A percentile compares a stretch with the other conserved stretches of the same genome.
Conservation (phyloP, 2,888 invertebrate genomes). For the Bombylius major region DNA sequence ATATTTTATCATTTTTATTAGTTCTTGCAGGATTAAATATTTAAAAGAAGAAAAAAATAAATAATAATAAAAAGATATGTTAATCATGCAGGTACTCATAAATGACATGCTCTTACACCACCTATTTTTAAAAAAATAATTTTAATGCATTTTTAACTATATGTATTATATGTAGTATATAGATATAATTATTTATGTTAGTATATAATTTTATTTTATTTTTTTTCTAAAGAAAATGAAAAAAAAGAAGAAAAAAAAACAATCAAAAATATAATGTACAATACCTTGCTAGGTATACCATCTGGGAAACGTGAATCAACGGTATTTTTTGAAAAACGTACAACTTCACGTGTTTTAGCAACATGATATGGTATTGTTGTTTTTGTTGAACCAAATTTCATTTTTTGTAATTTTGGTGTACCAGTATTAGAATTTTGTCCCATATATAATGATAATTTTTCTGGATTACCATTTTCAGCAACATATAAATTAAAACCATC, state of each 20-base stretch:
- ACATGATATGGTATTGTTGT: constrained; percentile 29
- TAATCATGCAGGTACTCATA: too few relatives aligned
- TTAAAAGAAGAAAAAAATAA: background rate
- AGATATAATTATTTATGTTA: too few relatives aligned
- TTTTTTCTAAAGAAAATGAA: too few relatives aligned
- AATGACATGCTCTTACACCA: too few relatives aligned
- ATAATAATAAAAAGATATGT: background rate
- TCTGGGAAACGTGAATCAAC: constrained; percentile 42
- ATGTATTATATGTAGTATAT: background rate
- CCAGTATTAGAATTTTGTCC: constrained; percentile 25
- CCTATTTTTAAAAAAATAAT: background rate
- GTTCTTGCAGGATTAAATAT: too few relatives aligned
- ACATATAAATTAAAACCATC: constrained; percentile 52
- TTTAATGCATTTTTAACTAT: background rate
- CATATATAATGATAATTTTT: constrained; percentile 31
- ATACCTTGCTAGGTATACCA: constrained; percentile 32
- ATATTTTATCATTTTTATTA: too few relatives aligned
- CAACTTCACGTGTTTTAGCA: constrained; percentile 37
- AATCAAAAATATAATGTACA: too few relatives aligned
- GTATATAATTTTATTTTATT: too few relatives aligned
- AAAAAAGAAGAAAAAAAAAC: too few relatives aligned
- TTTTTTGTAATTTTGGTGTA: constrained; percentile 25
- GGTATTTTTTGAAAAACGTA: constrained; percentile 36
- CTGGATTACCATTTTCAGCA: constrained; percentile 37
- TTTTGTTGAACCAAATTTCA: constrained; percentile 10